phyloP scores from a whole-genome alignment of 2,888 invertebrate species.

The Dione juno region DNA sequence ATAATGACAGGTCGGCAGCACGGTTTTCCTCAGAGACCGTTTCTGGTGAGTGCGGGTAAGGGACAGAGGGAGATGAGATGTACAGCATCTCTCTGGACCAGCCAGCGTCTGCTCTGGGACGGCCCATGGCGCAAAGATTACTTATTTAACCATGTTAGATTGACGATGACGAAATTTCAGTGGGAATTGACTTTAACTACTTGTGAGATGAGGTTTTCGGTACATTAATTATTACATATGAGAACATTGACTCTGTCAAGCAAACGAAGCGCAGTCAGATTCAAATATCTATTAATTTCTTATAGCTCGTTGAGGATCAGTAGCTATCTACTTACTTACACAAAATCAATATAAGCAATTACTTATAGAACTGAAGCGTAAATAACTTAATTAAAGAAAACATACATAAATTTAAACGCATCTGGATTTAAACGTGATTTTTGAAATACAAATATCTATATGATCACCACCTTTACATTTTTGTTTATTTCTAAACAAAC shows the following conservation, averaged over 20 bases:
- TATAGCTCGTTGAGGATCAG: too few relatives aligned
- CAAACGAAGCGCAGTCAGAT: slow-evolving; percentile 14
- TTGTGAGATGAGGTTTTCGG: slow-evolving; percentile 73
- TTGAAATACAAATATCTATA: too few relatives aligned
- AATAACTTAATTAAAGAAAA: too few relatives aligned
- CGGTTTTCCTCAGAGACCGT: slow-evolving; percentile 75
- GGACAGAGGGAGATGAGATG: slow-evolving; percentile 73
- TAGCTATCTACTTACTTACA: too few relatives aligned
- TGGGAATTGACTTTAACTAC: slow-evolving; percentile 81
- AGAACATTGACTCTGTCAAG: slow-evolving; percentile 43
- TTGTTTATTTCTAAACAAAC: too few relatives aligned
- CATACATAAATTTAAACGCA: too few relatives aligned
- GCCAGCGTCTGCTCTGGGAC: slow-evolving; percentile 67
- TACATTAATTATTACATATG: slow-evolving; percentile 67
- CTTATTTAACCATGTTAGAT: slow-evolving; percentile 79
- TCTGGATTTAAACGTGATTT: too few relatives aligned
- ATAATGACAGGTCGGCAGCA: slow-evolving; percentile 61
- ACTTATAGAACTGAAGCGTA: too few relatives aligned
- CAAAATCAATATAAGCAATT: too few relatives aligned
- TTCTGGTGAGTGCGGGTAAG: slow-evolving; percentile 62
- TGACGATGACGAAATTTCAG: slow-evolving; percentile 83
- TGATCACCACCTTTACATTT: too few relatives aligned
- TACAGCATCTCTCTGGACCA: slow-evolving; percentile 73
- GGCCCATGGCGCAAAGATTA: slow-evolving; percentile 74
- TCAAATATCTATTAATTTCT: neutral